These are phyloP conservation scores for Cynaeus angustus DNA, from an alignment of 2,888 invertebrate genomes.

Conservation along the genomic window DNA sequence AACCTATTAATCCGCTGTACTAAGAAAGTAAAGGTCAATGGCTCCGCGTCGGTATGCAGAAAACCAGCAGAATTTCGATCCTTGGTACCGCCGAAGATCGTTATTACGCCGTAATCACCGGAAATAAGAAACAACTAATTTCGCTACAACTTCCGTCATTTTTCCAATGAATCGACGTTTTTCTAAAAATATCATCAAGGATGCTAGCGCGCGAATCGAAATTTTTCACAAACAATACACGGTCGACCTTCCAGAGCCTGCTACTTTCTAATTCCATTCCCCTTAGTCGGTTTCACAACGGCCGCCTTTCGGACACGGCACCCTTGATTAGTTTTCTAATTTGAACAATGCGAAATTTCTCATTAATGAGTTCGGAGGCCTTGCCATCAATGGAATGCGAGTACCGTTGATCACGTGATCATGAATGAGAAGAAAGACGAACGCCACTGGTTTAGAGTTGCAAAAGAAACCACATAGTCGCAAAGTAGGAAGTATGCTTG, in stretches of 20 bases:
- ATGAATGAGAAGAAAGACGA: constrained; percentile 16
- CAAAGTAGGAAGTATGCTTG: constrained; percentile 32
- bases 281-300: no score
- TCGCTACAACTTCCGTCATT: constrained; percentile 19
- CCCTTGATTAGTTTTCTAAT: constrained; percentile 2
- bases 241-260: neutral
- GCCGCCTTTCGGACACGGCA: neutral
- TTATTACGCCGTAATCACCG: constrained; percentile 16
- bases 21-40: constrained; percentile 47
- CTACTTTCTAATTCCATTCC: constrained; percentile 4
- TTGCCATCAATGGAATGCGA: constrained; percentile 33
- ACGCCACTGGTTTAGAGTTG: constrained; percentile 12
- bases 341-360: neutral
- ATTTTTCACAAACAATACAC: neutral
- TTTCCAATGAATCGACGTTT: constrained; percentile 15
- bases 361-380: constrained; percentile 24
- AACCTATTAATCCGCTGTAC: constrained; percentile 25
- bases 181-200: constrained; percentile 12
- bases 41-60: constrained; percentile 21
- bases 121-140: constrained; percentile 10
- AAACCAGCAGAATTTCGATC: constrained; percentile 17
- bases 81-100: constrained; percentile 3
- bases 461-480: constrained; percentile 6
- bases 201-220: constrained; percentile 2
- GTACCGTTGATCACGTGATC: constrained; percentile 32